Evolutionary conservation across 1,140 invertebrate species (phyloP), one percentile per base, ranked within the genome.

Genomic region (Drosophila setifemur): DNA sequence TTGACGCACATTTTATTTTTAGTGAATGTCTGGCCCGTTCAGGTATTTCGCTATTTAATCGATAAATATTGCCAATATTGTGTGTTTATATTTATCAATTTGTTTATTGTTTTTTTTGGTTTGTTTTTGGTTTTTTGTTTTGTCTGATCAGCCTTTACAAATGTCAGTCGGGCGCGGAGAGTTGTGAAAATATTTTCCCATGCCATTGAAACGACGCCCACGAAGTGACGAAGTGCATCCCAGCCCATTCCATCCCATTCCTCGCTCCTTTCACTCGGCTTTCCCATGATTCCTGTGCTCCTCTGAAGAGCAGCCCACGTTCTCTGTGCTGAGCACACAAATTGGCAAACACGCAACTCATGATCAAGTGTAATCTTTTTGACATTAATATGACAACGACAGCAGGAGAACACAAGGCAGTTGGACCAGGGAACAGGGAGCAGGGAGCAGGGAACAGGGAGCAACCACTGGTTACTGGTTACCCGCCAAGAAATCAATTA

Each of bases 301-400:
- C 19, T 28, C 23, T 67, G 58, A 52, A 60, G 43, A 39, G 26
- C 52, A 43, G 45, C 73, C 68, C 74, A 78, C 73, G 73, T 71
- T 29, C 29, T 9, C 40, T 26, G 31, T 31, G 55, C 49, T 70
- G 72, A 18, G 40, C 50, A 55, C 60, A 63, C 69, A 66, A 85
- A 83, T 77, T 83, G 79, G 79, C 74, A 85, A 85, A 85, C 79
- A 83, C 63, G 78, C 73, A 85, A 86, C 85, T 86, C 81, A 86
- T 86, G 81, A 86, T 86, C 81, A 86, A 86, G 81, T 86, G 81
- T 72, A 86, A 86, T 86, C 72, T 85, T 81, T 70, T 76, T 86
- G 81, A 86, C 81, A 86, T 86, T 86, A 86, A 86, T 86, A 86
- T 86, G 81, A 86, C 81, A 83, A 81, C 71, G 69, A 52, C 72